Conservation (phyloP, 2,797 vertebrate species). For the Cuculus canorus region DNA sequence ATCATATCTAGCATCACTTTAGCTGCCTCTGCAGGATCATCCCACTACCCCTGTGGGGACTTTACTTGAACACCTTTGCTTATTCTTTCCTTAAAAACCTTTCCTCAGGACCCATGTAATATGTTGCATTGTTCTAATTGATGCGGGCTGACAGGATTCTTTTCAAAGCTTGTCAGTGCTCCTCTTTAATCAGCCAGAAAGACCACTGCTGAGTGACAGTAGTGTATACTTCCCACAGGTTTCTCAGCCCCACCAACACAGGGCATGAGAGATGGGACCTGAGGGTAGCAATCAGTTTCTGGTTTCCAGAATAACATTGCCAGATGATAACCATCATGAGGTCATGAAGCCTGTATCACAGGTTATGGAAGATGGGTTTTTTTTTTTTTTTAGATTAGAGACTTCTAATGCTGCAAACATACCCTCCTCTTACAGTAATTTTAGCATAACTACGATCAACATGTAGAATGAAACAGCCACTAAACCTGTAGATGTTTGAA, state of each 20-base stretch:
- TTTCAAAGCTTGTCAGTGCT: constrained; percentile 23
- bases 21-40: not conserved
- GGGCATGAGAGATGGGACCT: not conserved
- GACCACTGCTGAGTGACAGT: constrained; percentile 13
- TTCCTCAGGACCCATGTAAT: not conserved
- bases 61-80: not conserved
- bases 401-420: not conserved
- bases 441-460: not conserved
- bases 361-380: not conserved
- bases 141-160: not conserved
- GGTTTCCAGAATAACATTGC: not conserved
- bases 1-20: not conserved
- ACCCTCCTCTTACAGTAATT: not conserved
- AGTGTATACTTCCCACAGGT: not conserved
- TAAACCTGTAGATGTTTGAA: not conserved
- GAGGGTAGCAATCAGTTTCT: not conserved
- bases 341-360: not conserved
- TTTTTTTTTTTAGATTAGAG: not conserved
- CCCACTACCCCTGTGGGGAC: not conserved
- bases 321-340: not conserved
- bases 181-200: constrained; percentile 37
- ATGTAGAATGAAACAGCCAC: not conserved
- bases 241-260: not conserved
- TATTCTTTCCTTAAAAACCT: constrained; percentile 4
- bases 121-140: not conserved